Percentiles rank a stretch among this genome's conserved stretches.
Conservation (phyloP, 2,797 vertebrate species). For the Melanitta fusca region DNA sequence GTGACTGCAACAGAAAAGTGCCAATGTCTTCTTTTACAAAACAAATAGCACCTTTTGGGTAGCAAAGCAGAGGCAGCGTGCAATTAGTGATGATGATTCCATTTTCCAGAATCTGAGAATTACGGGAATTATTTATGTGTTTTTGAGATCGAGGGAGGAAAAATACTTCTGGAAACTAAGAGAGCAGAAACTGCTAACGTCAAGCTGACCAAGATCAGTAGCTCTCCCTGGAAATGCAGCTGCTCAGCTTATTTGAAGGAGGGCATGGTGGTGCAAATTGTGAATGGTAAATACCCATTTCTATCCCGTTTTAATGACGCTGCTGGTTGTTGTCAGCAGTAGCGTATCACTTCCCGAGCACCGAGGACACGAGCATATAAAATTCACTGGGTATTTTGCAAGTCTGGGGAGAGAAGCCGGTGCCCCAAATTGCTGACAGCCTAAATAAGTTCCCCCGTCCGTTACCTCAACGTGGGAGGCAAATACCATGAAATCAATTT, state of each 20-base stretch:
- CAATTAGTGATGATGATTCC: neutral
- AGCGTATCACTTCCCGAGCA: neutral
- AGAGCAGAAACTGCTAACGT: neutral
- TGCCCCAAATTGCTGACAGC: neutral
- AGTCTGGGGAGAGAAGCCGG: neutral
- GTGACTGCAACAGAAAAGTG: neutral
- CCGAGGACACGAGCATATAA: neutral
- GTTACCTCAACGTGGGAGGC: neutral
- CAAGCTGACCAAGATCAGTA: neutral
- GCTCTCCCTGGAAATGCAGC: neutral
- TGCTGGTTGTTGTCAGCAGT: neutral
- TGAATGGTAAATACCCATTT: neutral
- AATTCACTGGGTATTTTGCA: neutral
- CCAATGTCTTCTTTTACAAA: neutral
- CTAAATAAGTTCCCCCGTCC: neutral
- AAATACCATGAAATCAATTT: conserved; percentile 57
- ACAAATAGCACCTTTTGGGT: neutral
- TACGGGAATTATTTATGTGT: neutral
- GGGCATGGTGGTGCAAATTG: rapidly evolving
- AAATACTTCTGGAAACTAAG: neutral
- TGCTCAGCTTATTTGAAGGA: neutral
- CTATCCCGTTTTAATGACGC: rapidly evolving
- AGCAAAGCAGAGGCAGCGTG: neutral
- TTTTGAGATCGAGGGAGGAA: neutral
- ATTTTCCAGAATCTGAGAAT: neutral